A percentile compares a stretch with the other conserved stretches of the same genome.
Conservation (phyloP, 2,888 invertebrate genomes). For the Bombyx huttoni region DNA sequence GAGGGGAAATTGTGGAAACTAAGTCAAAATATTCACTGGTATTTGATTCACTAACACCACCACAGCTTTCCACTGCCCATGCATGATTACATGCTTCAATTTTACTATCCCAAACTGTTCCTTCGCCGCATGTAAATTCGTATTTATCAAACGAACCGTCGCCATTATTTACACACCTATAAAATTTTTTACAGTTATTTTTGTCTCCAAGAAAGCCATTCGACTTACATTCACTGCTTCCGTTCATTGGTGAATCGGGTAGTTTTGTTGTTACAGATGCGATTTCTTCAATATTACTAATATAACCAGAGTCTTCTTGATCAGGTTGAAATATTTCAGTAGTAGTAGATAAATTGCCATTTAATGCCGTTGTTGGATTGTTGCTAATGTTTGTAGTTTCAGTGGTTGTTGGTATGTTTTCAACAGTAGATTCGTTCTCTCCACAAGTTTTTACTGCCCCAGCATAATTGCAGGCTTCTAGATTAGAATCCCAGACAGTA, state of each 20-base stretch:
- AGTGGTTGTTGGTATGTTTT: neutral
- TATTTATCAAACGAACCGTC: constrained; percentile 53
- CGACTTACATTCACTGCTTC: constrained; percentile 32
- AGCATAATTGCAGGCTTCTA: constrained; percentile 71
- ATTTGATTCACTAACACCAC: constrained; percentile 21
- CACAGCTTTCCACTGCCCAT: constrained; percentile 61
- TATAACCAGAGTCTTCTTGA: constrained; percentile 9
- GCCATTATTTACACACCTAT: constrained; percentile 73
- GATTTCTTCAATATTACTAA: constrained; percentile 1
- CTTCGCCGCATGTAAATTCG: constrained; percentile 71
- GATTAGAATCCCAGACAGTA: constrained; percentile 72
- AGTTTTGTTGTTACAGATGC: constrained; percentile 4
- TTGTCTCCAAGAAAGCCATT: constrained; percentile 71
- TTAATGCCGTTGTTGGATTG: neutral
- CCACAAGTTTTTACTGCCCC: constrained; percentile 25
- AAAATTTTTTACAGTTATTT: constrained; percentile 76
- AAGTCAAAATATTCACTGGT: neutral
- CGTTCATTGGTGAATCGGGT: constrained; percentile 2
- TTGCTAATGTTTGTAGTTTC: neutral
- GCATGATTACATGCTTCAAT: constrained; percentile 72
- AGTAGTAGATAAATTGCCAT: neutral
- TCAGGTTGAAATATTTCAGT: neutral
- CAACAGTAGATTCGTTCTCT: constrained; percentile 9
- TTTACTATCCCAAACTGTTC: constrained; percentile 73
- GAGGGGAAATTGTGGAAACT: neutral